phyloP scores from a whole-genome alignment of 53 echinoderm and acorn worm species.

The Echinarachnius parma region DNA sequence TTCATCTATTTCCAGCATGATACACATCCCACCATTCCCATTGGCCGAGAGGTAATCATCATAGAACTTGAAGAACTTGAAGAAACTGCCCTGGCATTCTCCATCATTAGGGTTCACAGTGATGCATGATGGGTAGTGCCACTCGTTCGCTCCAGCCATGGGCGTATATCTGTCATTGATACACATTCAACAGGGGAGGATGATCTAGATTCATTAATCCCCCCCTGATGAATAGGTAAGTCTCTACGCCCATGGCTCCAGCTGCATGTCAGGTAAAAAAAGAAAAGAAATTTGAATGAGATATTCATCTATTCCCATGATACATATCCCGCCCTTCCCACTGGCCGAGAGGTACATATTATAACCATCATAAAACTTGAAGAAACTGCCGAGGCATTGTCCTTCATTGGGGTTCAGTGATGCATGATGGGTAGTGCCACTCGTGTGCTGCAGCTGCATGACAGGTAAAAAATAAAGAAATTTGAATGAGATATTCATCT shows the following conservation, averaged over 20 bases:
- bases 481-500: no score
- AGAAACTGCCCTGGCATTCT: slow-evolving; percentile 62
- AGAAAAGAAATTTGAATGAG: no score
- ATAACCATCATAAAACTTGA: no score
- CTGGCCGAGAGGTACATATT: no score
- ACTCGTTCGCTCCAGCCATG: slow-evolving; percentile 51
- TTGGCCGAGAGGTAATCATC: slow-evolving; percentile 66
- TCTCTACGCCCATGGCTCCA: no score
- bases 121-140: slow-evolving; percentile 84
- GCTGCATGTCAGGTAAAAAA: no score
- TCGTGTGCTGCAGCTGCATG: slow-evolving; percentile 42
- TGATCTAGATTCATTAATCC: no score
- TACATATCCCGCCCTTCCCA: no score
- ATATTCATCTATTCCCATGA: no score
- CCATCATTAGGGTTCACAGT: slow-evolving; percentile 53
- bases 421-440: slow-evolving; percentile 79
- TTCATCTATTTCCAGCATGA: no score
- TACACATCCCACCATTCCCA: slow-evolving; percentile 52
- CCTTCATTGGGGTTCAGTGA: slow-evolving; percentile 58
- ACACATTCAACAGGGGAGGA: not conserved
- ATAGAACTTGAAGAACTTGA: slow-evolving; percentile 58
- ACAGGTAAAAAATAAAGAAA: not conserved
- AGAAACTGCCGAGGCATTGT: slow-evolving; percentile 62
- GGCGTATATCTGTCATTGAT: not conserved
- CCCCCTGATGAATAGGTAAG: no score